These are phyloP conservation scores for Knipowitschia caucasica DNA, from an alignment of 2,797 vertebrate species.

Conservation along the genomic window DNA sequence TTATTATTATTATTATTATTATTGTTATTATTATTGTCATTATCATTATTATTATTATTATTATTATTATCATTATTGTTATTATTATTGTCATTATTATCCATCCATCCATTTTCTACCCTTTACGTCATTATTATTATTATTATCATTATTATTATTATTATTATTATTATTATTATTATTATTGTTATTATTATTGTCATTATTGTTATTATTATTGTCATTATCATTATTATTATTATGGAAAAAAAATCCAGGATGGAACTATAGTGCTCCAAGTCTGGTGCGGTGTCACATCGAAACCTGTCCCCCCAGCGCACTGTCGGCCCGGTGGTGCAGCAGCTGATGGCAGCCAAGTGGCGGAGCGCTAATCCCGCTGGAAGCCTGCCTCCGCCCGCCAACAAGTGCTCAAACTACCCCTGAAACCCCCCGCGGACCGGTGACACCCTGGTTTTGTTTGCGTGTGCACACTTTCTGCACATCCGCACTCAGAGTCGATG, in stretches of 20 bases:
- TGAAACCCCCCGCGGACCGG: neutral
- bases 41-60: too few relatives aligned
- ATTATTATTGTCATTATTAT: too few relatives aligned
- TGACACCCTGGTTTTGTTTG: neutral
- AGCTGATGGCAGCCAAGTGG: slow-evolving; percentile 19
- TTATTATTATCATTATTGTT: too few relatives aligned
- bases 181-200: neutral
- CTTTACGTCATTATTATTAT: too few relatives aligned
- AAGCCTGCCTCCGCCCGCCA: neutral
- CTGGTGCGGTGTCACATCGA: slow-evolving; percentile 49
- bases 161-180: too few relatives aligned
- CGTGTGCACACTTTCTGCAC: slow-evolving; percentile 2
- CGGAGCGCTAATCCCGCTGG: slow-evolving; percentile 26
- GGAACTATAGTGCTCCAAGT: neutral
- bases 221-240: neutral
- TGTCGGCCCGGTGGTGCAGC: slow-evolving; percentile 44
- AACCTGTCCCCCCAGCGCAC: slow-evolving; percentile 48
- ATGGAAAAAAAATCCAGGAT: neutral
- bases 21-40: too few relatives aligned
- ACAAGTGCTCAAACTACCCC: slow-evolving; percentile 4
- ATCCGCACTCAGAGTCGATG: slow-evolving; percentile 16
- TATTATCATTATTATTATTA: too few relatives aligned
- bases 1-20: too few relatives aligned
- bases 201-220: neutral
- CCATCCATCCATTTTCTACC: too few relatives aligned